Evolutionary conservation across 2,888 invertebrate species (phyloP).

Genomic region (Cantharis flavilabris): DNA sequence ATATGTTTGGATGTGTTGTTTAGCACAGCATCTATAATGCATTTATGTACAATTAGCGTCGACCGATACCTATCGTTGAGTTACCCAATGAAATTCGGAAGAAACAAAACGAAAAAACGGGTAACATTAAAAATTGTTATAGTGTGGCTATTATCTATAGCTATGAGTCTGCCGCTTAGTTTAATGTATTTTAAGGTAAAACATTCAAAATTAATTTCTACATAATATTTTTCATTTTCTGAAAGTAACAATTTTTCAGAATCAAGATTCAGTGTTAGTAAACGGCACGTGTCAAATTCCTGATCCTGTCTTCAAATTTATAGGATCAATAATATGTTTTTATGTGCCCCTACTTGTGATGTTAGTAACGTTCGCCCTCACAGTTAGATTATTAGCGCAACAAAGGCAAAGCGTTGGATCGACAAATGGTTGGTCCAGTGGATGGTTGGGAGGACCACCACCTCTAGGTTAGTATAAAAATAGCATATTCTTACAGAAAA

Average conservation of each 20-base stretch:
- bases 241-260: conserved; percentile 59
- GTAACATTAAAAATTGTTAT: conserved; percentile 89
- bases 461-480: conserved; percentile 17
- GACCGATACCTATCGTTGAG: conserved; percentile 91
- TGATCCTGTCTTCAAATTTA: conserved; percentile 85
- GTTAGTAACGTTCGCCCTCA: conserved; percentile 92
- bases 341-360: conserved; percentile 95
- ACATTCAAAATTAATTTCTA: background rate
- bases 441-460: conserved; percentile 64
- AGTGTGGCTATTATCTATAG: conserved; percentile 91
- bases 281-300: conserved; percentile 87
- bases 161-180: conserved; percentile 89
- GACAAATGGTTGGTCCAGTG: conserved; percentile 75
- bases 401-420: conserved; percentile 76
- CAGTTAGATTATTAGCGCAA: conserved; percentile 82
- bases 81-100: conserved; percentile 91
- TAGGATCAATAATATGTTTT: conserved; percentile 93
- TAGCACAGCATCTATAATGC: conserved; percentile 97
- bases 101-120: conserved; percentile 83
- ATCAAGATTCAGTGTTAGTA: conserved; percentile 81
- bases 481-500: background rate
- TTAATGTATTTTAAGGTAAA: conserved; percentile 86
- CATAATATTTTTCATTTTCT: background rate
- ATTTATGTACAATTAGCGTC: conserved; percentile 94
- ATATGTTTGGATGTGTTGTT: conserved; percentile 94